Evolutionary conservation across 2,888 invertebrate genomes (phyloP).

Genomic region (Caradrina clavipalpis): DNA sequence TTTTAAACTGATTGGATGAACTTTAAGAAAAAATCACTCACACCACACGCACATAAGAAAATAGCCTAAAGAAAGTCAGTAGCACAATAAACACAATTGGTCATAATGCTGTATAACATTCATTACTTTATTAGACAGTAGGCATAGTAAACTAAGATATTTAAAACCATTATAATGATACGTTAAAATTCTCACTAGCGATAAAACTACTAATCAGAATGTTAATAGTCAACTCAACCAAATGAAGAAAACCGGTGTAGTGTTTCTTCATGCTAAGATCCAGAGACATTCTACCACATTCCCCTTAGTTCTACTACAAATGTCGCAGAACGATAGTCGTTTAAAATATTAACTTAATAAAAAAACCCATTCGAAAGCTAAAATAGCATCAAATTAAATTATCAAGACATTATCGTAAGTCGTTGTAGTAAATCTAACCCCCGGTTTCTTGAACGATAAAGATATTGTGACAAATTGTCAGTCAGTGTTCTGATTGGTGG

Average conservation of each 20-base stretch:
- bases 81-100: not conserved
- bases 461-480: too few species aligned
- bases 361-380: not conserved
- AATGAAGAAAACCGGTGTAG: slow-evolving; percentile 28
- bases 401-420: slow-evolving; percentile 5
- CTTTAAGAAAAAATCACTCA: too few species aligned
- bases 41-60: too few species aligned
- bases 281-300: slow-evolving; percentile 27
- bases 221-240: slow-evolving; percentile 11
- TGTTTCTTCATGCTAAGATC: slow-evolving; percentile 26
- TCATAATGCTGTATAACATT: not conserved
- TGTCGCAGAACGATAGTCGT: not conserved
- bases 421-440: not conserved
- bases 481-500: too few species aligned
- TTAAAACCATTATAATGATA: not conserved
- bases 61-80: too few species aligned
- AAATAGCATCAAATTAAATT: slow-evolving; percentile 8
- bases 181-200: not conserved
- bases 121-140: not conserved
- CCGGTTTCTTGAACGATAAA: too few species aligned
- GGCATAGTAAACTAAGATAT: not conserved
- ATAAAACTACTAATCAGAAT: slow-evolving; percentile 11
- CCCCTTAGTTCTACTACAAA: not conserved
- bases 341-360: slow-evolving; percentile 23
- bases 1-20: too few species aligned